Evolutionary conservation across 2,797 vertebrate species (phyloP), one percentile per base, ranked within the genome.

Genomic region (Luscinia megarhynchos): DNA sequence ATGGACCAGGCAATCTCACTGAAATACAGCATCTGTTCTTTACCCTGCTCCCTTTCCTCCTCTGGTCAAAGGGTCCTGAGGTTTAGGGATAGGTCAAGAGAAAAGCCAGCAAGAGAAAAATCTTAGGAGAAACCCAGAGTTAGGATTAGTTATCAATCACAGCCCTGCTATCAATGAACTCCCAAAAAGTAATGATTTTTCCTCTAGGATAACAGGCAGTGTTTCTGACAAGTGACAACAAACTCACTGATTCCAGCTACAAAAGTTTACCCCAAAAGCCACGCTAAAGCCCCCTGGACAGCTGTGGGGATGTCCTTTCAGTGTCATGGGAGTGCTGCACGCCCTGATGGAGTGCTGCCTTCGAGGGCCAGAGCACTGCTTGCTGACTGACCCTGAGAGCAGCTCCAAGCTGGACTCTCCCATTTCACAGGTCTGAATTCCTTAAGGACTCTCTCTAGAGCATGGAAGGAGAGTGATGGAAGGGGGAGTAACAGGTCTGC

Each of bases 241-340:
- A 87, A 46, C 15, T 78, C 51, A 30, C n/a, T 15, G 11, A 13
- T 54, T 77, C 34, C 15, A 18, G 27, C 4, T 68, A 15, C 48
- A 77, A n/a, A 62, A 69, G 23, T 2, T 17, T 40, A 10, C 10
- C 23, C 50, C 21, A 46, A 81, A 82, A 72, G 12, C 5, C 58
- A 22, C 3, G 2, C 29, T 68, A 18, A 48, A 15, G 3, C 10
- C 38, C 34, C 34, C 34, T 34, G 34, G 34, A 34, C 34, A 34
- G 34, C 34, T 34, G 34, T 34, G 34, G 34, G 34, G 34, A 3
- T 4, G 29, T 40, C n/a, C 40, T 30, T 55, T 38, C 73, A 43
- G 12, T 21, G 50, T 1, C 46, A 17, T 0, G 2, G 40, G 6
- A 59, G 17, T 10, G 24, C 48, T 36, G 2, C 16, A 7, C 5